Evolutionary conservation across 2,888 invertebrate species (phyloP), one percentile per base, ranked within the genome.

Genomic region (Spisula solida): DNA sequence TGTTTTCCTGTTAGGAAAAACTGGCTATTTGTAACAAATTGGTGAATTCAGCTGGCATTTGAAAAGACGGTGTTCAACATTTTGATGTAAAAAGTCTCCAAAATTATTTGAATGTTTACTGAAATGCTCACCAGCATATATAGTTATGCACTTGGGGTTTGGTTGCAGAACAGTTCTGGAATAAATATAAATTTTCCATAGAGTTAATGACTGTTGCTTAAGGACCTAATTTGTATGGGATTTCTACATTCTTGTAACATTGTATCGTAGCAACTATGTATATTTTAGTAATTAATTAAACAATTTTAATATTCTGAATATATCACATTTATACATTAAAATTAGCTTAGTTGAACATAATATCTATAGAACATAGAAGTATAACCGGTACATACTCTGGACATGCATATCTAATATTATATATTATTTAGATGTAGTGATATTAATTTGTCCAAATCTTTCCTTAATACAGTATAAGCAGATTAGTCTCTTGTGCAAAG

Each of bases 381-480:
- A 66, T 66, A 66, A 2, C n/a, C n/a, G n/a, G n/a, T 41, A 5
- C 6, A 66, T 25, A 66, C 25, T 6, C 25, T 25, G 60, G 25
- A 6, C 56, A 18, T 56, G 0, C 60, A 66, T 25, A 25, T 25
- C 60, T 16, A 51, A 51, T 51, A 12, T 66, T 12, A 25, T 66
- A 10, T 56, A 56, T n/a, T n/a, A 66, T 18, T n/a, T 25, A 25
- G 60, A 41, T 66, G n/a, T 66, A 66, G n/a, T 41, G 41, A 41
- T 41, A 41, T 41, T 41, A n/a, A 25, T 6, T 66, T 66, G n/a
- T 66, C 25, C 10, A 66, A 66, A 66, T 66, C 60, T 66, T 66
- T n/a, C 25, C 60, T 66, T 66, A 25, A 66, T 66, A 25, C 60
- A 66, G 60, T 66, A 41, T 41, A 25, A 66, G 60, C 60, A 66